Conservation (phyloP, 2,113 vertebrate species). For the Heloderma charlesbogerti region DNA sequence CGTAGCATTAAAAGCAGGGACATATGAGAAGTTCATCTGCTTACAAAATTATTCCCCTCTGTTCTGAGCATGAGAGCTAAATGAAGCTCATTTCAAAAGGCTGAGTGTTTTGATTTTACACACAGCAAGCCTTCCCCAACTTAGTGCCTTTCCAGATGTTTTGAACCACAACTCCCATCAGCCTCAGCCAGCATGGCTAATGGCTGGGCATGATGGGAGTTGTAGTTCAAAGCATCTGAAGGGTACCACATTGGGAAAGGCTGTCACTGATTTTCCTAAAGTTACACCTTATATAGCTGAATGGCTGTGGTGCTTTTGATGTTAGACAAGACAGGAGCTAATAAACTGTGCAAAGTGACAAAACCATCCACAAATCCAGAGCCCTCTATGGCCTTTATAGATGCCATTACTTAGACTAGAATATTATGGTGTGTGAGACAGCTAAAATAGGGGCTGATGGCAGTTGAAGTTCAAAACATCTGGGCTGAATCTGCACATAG, state of each 20-base stretch:
- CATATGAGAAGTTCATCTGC: neutral
- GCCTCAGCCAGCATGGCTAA: neutral
- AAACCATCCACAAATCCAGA: neutral
- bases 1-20: constrained; percentile 1
- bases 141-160: neutral
- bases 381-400: neutral
- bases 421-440: neutral
- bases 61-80: neutral
- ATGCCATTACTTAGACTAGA: neutral
- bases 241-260: neutral
- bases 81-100: neutral
- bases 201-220: neutral
- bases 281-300: neutral
- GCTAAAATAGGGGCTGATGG: neutral
- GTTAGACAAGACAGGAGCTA: neutral
- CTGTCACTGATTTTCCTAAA: neutral
- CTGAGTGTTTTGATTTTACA: neutral
- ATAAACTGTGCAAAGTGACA: neutral
- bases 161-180: neutral
- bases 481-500: too few species aligned
- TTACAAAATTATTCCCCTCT: rapidly evolving
- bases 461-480: neutral
- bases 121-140: neutral
- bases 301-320: neutral
- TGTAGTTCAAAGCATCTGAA: neutral